Conservation (phyloP, 2,113 vertebrate species). For the Periophthalmus modestus region DNA sequence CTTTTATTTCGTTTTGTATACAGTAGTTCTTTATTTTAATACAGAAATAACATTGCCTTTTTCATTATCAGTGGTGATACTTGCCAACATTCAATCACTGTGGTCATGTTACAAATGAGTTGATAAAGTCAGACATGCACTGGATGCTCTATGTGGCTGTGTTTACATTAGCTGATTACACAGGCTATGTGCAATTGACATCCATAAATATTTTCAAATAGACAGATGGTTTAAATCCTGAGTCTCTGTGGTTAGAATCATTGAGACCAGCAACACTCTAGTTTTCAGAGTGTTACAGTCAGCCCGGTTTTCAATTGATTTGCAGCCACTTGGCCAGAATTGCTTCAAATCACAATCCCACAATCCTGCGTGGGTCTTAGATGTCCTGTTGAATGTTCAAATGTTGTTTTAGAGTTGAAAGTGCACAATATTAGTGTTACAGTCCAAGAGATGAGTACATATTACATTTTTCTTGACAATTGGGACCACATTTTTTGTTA, state of each 20-base stretch:
- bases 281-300: neutral
- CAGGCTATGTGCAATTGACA: neutral
- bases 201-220: neutral
- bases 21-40: neutral
- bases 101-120: slow-evolving; percentile 31
- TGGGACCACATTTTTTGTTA: too few relatives aligned
- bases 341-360: neutral
- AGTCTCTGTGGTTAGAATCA: neutral
- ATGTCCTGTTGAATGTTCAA: neutral
- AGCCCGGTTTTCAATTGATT: neutral
- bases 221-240: neutral
- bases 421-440: too few relatives aligned
- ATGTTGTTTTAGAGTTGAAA: neutral
- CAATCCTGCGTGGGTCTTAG: neutral
- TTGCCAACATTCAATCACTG: slow-evolving; percentile 3
- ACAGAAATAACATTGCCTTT: neutral
- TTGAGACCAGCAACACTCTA: neutral
- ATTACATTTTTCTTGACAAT: too few relatives aligned
- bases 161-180: slow-evolving; percentile 11
- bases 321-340: neutral
- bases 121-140: slow-evolving; percentile 18
- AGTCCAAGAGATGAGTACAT: too few relatives aligned
- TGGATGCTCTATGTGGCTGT: neutral
- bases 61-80: neutral
- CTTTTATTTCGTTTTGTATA: neutral